Conservation (phyloP, 1,140 invertebrate species). For the Nasonia giraulti region DNA sequence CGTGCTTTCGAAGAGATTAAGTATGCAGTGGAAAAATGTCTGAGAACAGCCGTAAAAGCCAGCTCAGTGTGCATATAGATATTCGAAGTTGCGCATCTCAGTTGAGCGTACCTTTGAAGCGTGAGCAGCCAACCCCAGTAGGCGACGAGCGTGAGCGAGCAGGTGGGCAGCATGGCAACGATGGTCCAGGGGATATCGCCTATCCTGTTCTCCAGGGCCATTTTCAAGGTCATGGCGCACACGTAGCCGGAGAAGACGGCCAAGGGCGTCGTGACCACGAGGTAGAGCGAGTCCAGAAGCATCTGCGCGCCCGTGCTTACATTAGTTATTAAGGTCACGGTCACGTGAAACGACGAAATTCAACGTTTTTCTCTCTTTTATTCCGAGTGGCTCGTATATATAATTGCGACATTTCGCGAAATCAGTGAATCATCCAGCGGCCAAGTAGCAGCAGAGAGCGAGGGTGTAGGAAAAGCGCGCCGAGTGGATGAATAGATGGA, state of each 20-base stretch:
- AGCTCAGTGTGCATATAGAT: slow-evolving; percentile 23
- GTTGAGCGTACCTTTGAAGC: slow-evolving; percentile 64
- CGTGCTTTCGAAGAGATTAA: not conserved
- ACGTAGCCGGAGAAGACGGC: slow-evolving; percentile 77
- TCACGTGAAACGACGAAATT: not conserved
- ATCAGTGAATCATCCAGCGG: too few relatives aligned
- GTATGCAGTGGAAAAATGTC: not conserved
- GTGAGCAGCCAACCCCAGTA: slow-evolving; percentile 72
- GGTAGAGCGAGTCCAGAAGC: slow-evolving; percentile 75
- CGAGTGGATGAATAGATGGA: not conserved
- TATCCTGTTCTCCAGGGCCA: slow-evolving; percentile 64
- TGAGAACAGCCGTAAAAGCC: not conserved
- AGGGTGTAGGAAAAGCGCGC: not conserved
- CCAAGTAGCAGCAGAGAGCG: not conserved
- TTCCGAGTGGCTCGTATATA: not conserved
- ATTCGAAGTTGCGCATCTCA: too few relatives aligned
- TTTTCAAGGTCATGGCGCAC: slow-evolving; percentile 73
- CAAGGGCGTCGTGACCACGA: slow-evolving; percentile 76
- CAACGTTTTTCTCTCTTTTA: not conserved
- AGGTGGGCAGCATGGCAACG: slow-evolving; percentile 70
- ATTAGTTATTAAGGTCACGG: not conserved
- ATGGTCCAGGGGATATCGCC: slow-evolving; percentile 71
- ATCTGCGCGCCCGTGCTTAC: slow-evolving; percentile 63
- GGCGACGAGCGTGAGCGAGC: slow-evolving; percentile 67
- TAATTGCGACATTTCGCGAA: too few relatives aligned